Conservation (phyloP, 2,113 vertebrate genomes). For the Melanerpes aurifrons region DNA sequence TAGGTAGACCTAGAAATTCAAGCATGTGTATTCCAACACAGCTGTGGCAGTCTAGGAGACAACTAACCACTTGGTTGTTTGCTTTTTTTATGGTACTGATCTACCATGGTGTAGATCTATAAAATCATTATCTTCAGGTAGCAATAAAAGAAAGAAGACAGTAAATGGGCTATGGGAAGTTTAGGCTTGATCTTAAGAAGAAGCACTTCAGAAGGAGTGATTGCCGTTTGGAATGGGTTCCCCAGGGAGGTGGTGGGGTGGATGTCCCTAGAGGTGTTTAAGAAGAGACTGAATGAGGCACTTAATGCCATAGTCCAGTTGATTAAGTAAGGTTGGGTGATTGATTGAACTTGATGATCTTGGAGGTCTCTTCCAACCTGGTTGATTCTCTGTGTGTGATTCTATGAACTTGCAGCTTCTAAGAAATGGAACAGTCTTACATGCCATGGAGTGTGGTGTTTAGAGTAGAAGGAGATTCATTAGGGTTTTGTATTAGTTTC, state of each 20-base stretch:
- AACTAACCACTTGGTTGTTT: background rate
- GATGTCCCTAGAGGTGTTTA: too few species aligned
- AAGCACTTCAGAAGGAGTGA: too few species aligned
- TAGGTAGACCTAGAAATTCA: background rate
- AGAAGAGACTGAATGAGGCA: too few species aligned
- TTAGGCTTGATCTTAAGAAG: too few species aligned
- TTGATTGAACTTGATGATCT: too few species aligned
- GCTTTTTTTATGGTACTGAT: background rate
- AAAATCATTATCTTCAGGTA: background rate
- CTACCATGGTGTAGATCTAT: background rate
- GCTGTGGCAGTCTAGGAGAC: background rate
- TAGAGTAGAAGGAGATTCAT: background rate
- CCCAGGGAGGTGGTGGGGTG: too few species aligned
- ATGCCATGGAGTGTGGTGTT: background rate
- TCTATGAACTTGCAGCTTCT: background rate
- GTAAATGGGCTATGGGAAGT: background rate
- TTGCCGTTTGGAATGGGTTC: too few species aligned
- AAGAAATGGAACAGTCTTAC: background rate
- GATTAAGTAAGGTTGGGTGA: too few species aligned
- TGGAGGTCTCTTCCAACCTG: too few species aligned
- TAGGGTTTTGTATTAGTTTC: background rate
- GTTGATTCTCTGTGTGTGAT: too few species aligned
- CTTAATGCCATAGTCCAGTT: too few species aligned
- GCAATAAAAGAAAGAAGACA: background rate
- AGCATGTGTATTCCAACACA: background rate